These are phyloP conservation scores for Tachina fera DNA, from an alignment of 2,888 invertebrate genomes.

Conservation along the genomic window DNA sequence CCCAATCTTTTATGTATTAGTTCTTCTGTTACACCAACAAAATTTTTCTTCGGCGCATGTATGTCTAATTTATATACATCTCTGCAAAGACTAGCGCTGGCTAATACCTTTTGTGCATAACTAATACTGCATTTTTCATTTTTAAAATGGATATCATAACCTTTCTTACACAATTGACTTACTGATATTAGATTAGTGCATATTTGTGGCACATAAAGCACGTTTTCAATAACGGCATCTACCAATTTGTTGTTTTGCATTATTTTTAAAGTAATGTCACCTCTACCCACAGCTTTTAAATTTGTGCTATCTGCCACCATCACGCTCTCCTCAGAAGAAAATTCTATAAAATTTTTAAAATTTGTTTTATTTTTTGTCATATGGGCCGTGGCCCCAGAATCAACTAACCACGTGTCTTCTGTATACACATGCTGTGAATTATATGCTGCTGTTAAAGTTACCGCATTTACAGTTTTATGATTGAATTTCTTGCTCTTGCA, in stretches of 20 bases:
- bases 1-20: constrained; percentile 42
- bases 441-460: constrained; percentile 32
- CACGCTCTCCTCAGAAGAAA: constrained; percentile 22
- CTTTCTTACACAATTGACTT: constrained; percentile 39
- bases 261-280: background rate
- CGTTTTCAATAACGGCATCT: constrained; percentile 14
- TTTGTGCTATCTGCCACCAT: constrained; percentile 35
- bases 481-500: background rate
- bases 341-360: constrained; percentile 7
- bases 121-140: constrained; percentile 17
- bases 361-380: constrained; percentile 18
- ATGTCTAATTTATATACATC: constrained; percentile 30
- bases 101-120: background rate
- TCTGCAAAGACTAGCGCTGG: background rate
- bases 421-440: background rate
- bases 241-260: background rate
- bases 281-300: constrained; percentile 35
- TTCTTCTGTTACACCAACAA: background rate
- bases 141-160: constrained; percentile 18
- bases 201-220: constrained; percentile 42
- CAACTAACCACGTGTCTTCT: constrained; percentile 23
- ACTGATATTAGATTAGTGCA: constrained; percentile 54
- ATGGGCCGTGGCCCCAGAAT: too few relatives aligned
- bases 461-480: background rate
- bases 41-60: background rate